Conservation (phyloP, 2,113 vertebrate species). For the Poicephalus gulielmi region DNA sequence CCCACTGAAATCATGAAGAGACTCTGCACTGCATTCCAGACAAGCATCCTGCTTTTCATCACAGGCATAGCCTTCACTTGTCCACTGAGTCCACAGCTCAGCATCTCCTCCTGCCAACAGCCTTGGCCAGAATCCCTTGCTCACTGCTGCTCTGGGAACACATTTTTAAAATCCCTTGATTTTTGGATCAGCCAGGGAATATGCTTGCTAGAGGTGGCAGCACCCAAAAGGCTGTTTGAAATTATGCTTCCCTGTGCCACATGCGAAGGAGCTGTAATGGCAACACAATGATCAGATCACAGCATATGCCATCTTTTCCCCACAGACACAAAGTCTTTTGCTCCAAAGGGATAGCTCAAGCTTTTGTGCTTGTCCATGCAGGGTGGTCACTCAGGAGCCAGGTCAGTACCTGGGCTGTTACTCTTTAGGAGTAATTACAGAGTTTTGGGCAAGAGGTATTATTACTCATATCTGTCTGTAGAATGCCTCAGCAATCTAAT, state of each 20-base stretch:
- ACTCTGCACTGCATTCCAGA: background rate
- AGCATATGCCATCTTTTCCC: background rate
- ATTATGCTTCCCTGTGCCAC: background rate
- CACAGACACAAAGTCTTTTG: background rate
- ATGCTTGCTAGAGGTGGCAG: background rate
- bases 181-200: background rate
- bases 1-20: background rate
- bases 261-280: background rate
- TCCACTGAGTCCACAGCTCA: background rate
- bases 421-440: background rate
- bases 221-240: background rate
- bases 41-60: constrained; percentile 53
- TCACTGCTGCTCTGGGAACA: background rate
- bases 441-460: background rate
- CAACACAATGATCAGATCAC: background rate
- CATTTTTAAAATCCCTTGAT: background rate
- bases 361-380: background rate
- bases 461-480: background rate
- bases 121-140: background rate
- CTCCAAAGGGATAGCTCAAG: background rate
- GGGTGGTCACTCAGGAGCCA: background rate
- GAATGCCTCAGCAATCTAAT: background rate
- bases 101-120: background rate
- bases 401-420: background rate
- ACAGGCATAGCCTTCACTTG: background rate